Percentiles rank a stretch among this genome's conserved stretches.
Conservation (phyloP, 2,888 invertebrate species). For the Ganaspis brasiliensis region DNA sequence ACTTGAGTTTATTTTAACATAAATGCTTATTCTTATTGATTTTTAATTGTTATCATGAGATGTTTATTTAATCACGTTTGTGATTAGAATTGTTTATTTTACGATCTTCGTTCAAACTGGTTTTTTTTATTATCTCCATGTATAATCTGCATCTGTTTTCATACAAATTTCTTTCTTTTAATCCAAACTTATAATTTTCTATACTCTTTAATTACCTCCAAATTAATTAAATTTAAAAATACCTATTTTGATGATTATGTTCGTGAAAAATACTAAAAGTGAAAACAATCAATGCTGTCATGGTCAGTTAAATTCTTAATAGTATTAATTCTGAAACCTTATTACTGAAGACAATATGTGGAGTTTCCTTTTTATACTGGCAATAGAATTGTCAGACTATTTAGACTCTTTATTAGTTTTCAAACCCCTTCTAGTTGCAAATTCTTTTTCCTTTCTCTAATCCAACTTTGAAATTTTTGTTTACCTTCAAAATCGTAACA, state of each 20-base stretch:
- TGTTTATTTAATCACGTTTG: too few species aligned
- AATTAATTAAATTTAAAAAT: too few species aligned
- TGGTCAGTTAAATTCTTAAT: slow-evolving; percentile 67
- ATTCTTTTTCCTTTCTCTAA: not conserved
- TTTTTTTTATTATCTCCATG: not conserved
- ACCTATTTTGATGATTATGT: not conserved
- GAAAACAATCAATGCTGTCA: slow-evolving; percentile 70
- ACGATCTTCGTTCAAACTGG: not conserved
- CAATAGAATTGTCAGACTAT: not conserved
- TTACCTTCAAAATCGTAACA: not conserved
- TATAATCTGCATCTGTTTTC: not conserved
- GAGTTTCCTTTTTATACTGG: slow-evolving; percentile 23
- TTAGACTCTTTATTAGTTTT: not conserved
- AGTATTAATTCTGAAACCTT: slow-evolving; percentile 71
- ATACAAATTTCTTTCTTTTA: too few species aligned
- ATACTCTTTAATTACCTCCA: too few species aligned
- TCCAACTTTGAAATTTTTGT: not conserved
- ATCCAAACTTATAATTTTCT: too few species aligned
- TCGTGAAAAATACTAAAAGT: slow-evolving; percentile 41
- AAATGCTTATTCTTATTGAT: too few species aligned
- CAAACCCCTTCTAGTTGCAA: not conserved
- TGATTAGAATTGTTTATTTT: not conserved
- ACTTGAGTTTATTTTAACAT: too few species aligned
- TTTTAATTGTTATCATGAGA: too few species aligned
- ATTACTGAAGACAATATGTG: slow-evolving; percentile 51